phyloP scores from a whole-genome alignment of 2,797 vertebrate genomes.

The Rachycentron canadum region DNA sequence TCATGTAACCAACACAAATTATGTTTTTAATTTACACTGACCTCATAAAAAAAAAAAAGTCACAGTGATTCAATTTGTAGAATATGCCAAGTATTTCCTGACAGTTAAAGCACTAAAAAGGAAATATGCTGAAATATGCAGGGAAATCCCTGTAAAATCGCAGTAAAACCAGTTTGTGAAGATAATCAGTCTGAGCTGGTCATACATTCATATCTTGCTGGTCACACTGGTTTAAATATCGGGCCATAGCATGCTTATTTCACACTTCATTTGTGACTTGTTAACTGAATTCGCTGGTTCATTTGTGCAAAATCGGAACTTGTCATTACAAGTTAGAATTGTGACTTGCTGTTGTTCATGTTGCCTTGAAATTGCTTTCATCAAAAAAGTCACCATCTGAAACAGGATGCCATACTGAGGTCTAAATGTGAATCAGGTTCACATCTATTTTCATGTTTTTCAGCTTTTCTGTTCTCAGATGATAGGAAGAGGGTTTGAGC shows the following conservation, averaged over 20 bases:
- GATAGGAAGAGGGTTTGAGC: not conserved
- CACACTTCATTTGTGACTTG: not conserved
- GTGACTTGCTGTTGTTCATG: not conserved
- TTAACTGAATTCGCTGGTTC: not conserved
- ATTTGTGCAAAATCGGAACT: not conserved
- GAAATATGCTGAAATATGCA: not conserved
- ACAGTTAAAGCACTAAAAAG: not conserved
- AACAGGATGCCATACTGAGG: not conserved
- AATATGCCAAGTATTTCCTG: not conserved
- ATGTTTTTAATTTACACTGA: not conserved
- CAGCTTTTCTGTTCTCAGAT: not conserved
- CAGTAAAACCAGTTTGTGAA: not conserved
- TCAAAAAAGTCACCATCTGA: not conserved
- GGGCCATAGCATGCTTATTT: not conserved
- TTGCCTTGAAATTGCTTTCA: not conserved
- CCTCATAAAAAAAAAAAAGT: not conserved
- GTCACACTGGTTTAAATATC: slow-evolving; percentile 14
- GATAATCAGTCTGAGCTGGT: not conserved
- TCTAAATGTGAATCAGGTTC: not conserved
- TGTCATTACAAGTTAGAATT: not conserved
- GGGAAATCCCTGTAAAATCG: not conserved
- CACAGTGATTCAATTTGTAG: not conserved
- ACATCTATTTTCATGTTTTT: not conserved
- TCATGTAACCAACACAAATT: not conserved
- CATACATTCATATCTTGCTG: not conserved